phyloP scores from a whole-genome alignment of 2,113 vertebrate genomes.

The Phasianus colchicus region DNA sequence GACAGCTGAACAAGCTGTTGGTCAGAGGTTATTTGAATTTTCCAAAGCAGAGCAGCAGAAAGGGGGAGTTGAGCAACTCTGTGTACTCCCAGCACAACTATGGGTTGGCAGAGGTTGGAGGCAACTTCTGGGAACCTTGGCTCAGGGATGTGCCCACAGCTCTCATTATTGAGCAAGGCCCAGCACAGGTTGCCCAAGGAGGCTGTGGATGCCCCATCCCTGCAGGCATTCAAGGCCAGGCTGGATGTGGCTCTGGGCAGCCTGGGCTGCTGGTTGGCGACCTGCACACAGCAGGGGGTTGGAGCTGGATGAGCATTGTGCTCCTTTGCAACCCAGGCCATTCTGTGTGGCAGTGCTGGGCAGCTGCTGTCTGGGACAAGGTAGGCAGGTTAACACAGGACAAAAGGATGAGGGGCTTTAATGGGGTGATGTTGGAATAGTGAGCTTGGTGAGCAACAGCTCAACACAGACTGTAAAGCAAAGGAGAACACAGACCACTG shows the following conservation, averaged over 20 bases:
- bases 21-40: neutral
- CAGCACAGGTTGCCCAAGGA: neutral
- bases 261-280: too few species aligned
- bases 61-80: neutral
- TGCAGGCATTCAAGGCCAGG: too few species aligned
- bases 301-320: too few species aligned
- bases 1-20: neutral
- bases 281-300: too few species aligned
- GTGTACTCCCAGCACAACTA: neutral
- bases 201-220: too few species aligned
- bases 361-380: neutral
- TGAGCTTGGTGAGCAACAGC: neutral
- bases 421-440: neutral
- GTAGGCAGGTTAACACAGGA: neutral
- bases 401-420: neutral
- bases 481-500: neutral
- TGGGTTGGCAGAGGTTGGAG: neutral
- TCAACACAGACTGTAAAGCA: neutral
- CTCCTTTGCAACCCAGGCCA: too few species aligned
- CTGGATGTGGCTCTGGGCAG: too few species aligned
- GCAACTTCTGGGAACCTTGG: neutral
- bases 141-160: neutral
- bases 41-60: neutral
- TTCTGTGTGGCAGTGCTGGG: neutral
- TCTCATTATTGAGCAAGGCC: neutral